Conservation (phyloP, 2,888 invertebrate species). For the Melanostoma scalare region DNA sequence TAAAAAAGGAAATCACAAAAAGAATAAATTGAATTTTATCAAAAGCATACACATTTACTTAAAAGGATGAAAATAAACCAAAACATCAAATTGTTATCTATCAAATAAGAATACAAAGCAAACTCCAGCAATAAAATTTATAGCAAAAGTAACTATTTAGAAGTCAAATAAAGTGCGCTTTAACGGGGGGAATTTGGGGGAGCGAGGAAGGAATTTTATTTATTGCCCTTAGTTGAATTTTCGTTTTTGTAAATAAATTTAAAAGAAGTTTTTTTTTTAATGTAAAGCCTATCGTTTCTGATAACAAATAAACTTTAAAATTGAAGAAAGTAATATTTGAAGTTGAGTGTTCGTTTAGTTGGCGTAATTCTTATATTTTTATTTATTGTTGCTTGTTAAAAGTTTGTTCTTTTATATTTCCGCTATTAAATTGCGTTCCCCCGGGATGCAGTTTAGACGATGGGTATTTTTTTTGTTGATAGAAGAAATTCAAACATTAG, state of each 20-base stretch:
- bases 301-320: no score
- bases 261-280: neutral
- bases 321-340: no score
- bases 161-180: constrained; percentile 36
- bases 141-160: constrained; percentile 28
- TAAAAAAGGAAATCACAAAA: constrained; percentile 38
- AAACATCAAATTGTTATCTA: constrained; percentile 24
- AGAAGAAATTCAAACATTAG: no score
- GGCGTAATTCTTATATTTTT: no score
- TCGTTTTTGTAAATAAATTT: constrained; percentile 5
- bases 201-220: constrained; percentile 27
- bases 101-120: constrained; percentile 11
- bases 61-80: constrained; percentile 9
- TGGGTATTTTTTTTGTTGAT: no score
- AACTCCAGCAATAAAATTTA: constrained; percentile 30
- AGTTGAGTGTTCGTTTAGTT: no score
- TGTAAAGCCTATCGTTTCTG: neutral
- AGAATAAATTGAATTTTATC: constrained; percentile 15
- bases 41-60: constrained; percentile 59
- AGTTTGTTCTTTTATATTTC: no score
- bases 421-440: no score
- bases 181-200: constrained; percentile 29
- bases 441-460: no score
- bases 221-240: constrained; percentile 1
- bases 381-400: no score